Percentiles rank a stretch among this genome's conserved stretches.
These are phyloP conservation scores for Pithys albifrons DNA, from an alignment of 2,113 vertebrate genomes.

Conservation along the genomic window DNA sequence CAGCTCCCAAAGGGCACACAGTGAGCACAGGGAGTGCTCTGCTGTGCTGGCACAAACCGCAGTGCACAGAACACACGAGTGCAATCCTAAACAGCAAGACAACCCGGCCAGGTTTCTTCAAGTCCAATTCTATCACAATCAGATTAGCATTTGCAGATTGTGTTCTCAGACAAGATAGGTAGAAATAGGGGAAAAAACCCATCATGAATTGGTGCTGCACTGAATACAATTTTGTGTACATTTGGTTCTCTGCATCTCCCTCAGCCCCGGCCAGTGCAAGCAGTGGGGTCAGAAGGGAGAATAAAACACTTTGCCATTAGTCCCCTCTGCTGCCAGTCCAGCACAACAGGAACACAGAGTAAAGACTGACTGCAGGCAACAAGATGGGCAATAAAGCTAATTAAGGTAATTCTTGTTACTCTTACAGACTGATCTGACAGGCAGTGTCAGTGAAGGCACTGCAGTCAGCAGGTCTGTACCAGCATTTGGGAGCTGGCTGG, in stretches of 20 bases:
- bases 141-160: neutral
- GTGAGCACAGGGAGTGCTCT: neutral
- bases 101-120: neutral
- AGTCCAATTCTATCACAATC: neutral
- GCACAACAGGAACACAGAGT: neutral
- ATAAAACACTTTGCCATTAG: neutral
- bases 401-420: neutral
- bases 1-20: neutral
- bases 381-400: neutral
- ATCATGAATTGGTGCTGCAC: neutral
- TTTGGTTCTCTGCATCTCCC: neutral
- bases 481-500: neutral
- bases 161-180: neutral
- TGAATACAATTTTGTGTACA: neutral
- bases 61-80: neutral
- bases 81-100: neutral
- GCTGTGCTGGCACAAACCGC: neutral
- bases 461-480: neutral
- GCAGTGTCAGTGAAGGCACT: neutral
- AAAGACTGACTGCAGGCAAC: neutral
- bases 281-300: neutral
- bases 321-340: neutral
- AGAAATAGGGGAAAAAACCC: slow-evolving; percentile 3
- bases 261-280: neutral
- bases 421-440: neutral